Conservation (phyloP, 2,797 vertebrate species). For the Coracias cyanogaster region DNA sequence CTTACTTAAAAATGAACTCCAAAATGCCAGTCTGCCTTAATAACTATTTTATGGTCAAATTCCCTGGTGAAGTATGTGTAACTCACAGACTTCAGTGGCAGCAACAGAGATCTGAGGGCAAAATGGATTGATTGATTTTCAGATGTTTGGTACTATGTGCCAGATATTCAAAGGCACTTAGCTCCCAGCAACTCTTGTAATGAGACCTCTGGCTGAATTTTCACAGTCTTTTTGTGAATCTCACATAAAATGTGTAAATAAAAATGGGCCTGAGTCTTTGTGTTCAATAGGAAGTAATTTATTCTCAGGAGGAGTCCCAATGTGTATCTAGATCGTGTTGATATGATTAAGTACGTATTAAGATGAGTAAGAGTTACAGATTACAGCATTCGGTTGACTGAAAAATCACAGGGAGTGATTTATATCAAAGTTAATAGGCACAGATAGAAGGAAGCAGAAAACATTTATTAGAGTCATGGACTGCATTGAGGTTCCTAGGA, state of each 20-base stretch:
- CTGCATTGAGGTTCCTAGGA: neutral
- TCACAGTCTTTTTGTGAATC: slow-evolving; percentile 44
- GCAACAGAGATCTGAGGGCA: neutral
- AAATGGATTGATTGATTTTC: slow-evolving; percentile 6
- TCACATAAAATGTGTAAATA: slow-evolving; percentile 42
- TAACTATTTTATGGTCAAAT: slow-evolving; percentile 1
- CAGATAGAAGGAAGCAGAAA: neutral
- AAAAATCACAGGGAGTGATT: neutral
- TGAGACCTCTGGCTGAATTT: slow-evolving; percentile 27
- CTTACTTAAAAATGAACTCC: slow-evolving; percentile 14
- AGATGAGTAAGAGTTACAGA: slow-evolving; percentile 30
- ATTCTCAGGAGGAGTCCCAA: slow-evolving; percentile 21
- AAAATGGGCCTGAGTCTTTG: slow-evolving; percentile 13
- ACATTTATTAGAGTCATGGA: neutral
- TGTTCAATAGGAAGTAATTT: slow-evolving; percentile 30
- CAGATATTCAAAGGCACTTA: slow-evolving; percentile 1
- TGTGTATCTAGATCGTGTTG: slow-evolving; percentile 27
- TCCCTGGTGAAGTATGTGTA: neutral
- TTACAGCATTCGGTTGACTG: slow-evolving; percentile 11
- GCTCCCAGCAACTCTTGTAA: neutral
- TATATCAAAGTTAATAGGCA: neutral
- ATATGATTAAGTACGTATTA: slow-evolving; percentile 51
- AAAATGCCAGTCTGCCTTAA: slow-evolving; percentile 23
- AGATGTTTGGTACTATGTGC: neutral
- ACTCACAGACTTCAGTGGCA: slow-evolving; percentile 7